A percentile compares a stretch with the other conserved stretches of the same genome.
Evolutionary conservation across 2,797 vertebrate species (phyloP).

Genomic region (Pygocentrus nattereri): DNA sequence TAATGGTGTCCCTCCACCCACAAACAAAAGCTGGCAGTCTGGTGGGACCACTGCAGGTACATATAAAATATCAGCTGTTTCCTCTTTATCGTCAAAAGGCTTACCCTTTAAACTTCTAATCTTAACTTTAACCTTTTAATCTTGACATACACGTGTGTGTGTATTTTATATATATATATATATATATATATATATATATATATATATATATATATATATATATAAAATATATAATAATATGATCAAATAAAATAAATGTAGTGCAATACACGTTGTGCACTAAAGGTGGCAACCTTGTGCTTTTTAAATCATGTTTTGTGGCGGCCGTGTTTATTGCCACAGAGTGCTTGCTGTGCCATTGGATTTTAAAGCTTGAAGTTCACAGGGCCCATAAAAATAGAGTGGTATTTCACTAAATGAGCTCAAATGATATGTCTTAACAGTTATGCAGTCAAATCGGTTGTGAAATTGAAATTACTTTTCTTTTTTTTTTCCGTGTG

Average conservation of each 20-base stretch:
- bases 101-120: too few relatives aligned
- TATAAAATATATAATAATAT: too few relatives aligned
- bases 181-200: too few relatives aligned
- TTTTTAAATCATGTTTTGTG: not conserved
- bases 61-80: not conserved
- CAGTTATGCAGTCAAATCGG: conserved; percentile 62
- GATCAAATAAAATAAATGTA: too few relatives aligned
- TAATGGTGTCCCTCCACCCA: conserved; percentile 64
- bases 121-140: too few relatives aligned
- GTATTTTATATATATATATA: too few relatives aligned
- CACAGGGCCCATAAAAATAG: conserved; percentile 67
- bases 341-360: conserved; percentile 54
- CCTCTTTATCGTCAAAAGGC: not conserved
- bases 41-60: conserved; percentile 47
- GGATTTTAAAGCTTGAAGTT: conserved; percentile 62
- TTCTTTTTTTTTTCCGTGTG: conserved; percentile 51
- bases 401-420: conserved; percentile 69
- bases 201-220: not conserved
- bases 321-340: conserved; percentile 48
- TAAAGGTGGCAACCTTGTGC: conserved; percentile 47
- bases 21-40: conserved; percentile 56
- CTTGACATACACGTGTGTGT: too few relatives aligned
- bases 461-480: conserved; percentile 67
- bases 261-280: not conserved
- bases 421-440: conserved; percentile 62